Evolutionary conservation across 1,140 invertebrate genomes (phyloP).

Genomic region (Drosophila nannoptera): DNA sequence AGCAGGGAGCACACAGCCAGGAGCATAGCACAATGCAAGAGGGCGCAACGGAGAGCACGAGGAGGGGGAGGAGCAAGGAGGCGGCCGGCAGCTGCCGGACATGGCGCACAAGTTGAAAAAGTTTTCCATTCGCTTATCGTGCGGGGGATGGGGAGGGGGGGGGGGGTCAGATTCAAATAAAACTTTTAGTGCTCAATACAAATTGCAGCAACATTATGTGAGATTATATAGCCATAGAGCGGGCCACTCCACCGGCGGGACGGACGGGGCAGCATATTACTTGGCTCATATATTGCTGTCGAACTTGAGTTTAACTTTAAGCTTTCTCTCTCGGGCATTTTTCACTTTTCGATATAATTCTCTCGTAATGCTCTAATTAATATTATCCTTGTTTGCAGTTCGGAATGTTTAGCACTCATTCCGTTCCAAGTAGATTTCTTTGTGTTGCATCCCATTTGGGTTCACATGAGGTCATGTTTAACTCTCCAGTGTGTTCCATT

Average conservation of each 20-base stretch:
- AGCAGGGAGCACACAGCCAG: slow-evolving; percentile 41
- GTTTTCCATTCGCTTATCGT: slow-evolving; percentile 14
- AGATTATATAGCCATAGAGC: slow-evolving; percentile 57
- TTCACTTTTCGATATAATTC: too few relatives aligned
- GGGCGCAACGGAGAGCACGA: slow-evolving; percentile 15
- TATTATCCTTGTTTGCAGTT: too few relatives aligned
- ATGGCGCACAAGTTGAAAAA: slow-evolving; percentile 27
- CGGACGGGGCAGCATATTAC: not conserved
- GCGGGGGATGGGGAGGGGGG: too few relatives aligned
- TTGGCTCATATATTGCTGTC: not conserved
- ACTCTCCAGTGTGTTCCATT: too few relatives aligned
- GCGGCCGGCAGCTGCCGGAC: not conserved
- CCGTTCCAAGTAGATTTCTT: too few relatives aligned
- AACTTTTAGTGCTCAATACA: slow-evolving; percentile 57
- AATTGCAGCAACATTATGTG: slow-evolving; percentile 69
- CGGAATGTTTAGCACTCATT: too few relatives aligned
- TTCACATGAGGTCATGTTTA: too few relatives aligned
- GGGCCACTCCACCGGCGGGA: not conserved
- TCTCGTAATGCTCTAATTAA: too few relatives aligned
- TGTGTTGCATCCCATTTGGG: too few relatives aligned
- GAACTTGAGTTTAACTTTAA: not conserved
- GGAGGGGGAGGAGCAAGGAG: not conserved
- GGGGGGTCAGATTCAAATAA: slow-evolving; percentile 36
- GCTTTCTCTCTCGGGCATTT: too few relatives aligned
- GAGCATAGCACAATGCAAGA: slow-evolving; percentile 15